Percentiles rank a stretch among this genome's conserved stretches.
Conservation (phyloP, 1,140 invertebrate genomes). For the Drosophila dunni region DNA sequence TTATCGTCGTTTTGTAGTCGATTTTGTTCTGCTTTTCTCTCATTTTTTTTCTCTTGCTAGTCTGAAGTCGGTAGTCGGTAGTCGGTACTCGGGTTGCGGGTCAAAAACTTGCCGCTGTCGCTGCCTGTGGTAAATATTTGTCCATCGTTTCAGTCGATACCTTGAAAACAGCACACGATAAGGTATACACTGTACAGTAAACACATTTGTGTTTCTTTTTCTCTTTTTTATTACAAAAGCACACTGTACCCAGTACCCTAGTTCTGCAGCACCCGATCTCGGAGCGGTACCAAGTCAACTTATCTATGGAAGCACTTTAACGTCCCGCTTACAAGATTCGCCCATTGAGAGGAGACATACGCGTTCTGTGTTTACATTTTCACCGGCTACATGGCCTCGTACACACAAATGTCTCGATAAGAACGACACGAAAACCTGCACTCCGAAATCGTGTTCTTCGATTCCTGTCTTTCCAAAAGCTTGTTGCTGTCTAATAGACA, state of each 20-base stretch:
- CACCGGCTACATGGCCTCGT: conserved; percentile 57
- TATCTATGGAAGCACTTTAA: conserved; percentile 57
- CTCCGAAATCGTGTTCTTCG: conserved; percentile 15
- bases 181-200: conserved; percentile 45
- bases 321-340: conserved; percentile 68
- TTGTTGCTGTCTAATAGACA: too few species aligned
- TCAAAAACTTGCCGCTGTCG: conserved; percentile 51
- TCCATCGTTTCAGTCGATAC: conserved; percentile 72
- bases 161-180: conserved; percentile 46
- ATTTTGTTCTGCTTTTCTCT: neutral
- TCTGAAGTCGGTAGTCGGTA: conserved; percentile 25
- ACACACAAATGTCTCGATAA: conserved; percentile 73
- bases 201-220: conserved; percentile 31
- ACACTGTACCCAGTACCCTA: neutral
- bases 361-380: conserved; percentile 66
- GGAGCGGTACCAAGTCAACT: conserved; percentile 30
- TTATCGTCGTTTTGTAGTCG: conserved; percentile 52
- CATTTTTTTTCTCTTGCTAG: neutral
- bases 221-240: conserved; percentile 29
- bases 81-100: conserved; percentile 40
- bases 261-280: conserved; percentile 23
- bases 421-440: conserved; percentile 47
- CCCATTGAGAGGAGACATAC: conserved; percentile 72
- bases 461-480: conserved; percentile 7
- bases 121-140: conserved; percentile 72